Evolutionary conservation across 2,888 invertebrate genomes (phyloP), one percentile per base, ranked within the genome.

Genomic region (Polylopha cassiicola): DNA sequence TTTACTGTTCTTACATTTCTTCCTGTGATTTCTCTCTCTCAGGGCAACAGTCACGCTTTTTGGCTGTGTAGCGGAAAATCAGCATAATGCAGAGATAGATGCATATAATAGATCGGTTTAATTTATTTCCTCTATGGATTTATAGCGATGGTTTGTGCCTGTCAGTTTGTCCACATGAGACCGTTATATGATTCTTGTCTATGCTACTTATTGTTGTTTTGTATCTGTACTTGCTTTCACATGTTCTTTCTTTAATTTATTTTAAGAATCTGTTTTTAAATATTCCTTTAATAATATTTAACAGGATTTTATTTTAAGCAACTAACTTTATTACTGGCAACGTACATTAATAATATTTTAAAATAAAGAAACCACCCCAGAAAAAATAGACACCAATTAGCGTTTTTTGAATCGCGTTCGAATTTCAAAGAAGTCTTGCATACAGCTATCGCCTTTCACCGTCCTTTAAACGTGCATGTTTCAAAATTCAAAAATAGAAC

Each of bases 1-100:
- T n/a, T 16, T 36, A 16, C 44, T 44, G 39, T 26, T 24, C n/a
- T 13, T 3, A 4, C 5, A 9, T 2, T 9, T 30, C 21, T 8
- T 9, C 15, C 24, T 18, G 24, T 7, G 21, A 44, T 34, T 48
- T 55, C 51, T 47, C 64, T 66, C 71, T 73, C 67, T 66, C 71
- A 69, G 60, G 58, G 61, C 48, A 54, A 47, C 61, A 70, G 79
- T 78, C 80, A 77, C 78, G 79, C 72, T 73, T 67, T 65, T 59
- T 45, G 64, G 59, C 58, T 62, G 67, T 70, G 65, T 50, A 55
- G 44, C 46, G 50, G 46, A 50, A 57, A 56, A 75, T 75, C 68
- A 71, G 70, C 74, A 71, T 73, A 73, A 71, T 65, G 65, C 67
- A 55, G 59, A 63, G 61, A 63, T 66, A 68, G 67, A 68, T 71